These are phyloP conservation scores for Chanos chanos DNA, from an alignment of 2,797 vertebrate species.

Conservation along the genomic window DNA sequence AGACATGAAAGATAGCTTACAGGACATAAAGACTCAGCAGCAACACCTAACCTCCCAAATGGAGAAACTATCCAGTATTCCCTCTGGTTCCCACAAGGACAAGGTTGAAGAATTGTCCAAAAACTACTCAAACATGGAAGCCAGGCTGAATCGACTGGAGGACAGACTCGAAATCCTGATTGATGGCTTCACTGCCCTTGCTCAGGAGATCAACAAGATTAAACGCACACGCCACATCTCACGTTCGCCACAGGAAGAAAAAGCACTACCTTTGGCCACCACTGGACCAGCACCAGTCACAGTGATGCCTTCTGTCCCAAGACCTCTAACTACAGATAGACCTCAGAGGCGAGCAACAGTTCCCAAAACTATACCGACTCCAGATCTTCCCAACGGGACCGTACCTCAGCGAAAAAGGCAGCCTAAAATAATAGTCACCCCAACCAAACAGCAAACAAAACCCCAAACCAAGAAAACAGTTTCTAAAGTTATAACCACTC, in stretches of 20 bases:
- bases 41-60: constrained; percentile 54
- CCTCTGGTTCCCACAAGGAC: constrained; percentile 47
- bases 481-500: no score
- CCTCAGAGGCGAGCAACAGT: constrained; percentile 44
- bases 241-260: constrained; percentile 43
- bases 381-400: constrained; percentile 18
- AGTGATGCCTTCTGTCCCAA: background rate
- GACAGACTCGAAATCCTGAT: constrained; percentile 70
- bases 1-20: constrained; percentile 65
- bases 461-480: no score
- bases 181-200: constrained; percentile 69
- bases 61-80: constrained; percentile 45
- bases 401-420: constrained; percentile 24
- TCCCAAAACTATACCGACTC: constrained; percentile 54
- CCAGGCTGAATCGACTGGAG: constrained; percentile 60
- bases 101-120: constrained; percentile 53
- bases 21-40: constrained; percentile 55
- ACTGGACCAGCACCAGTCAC: constrained; percentile 30
- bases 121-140: constrained; percentile 60
- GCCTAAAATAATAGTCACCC: constrained; percentile 19
- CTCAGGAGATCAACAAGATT: constrained; percentile 71
- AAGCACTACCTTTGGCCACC: constrained; percentile 23
- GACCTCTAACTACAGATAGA: constrained; percentile 17
- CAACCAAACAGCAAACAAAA: constrained; percentile 2
- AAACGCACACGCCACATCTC: constrained; percentile 55